Percentiles rank a stretch among this genome's conserved stretches.
phyloP scores from a whole-genome alignment of 2,113 vertebrate species.

The Platysternon megacephalum region DNA sequence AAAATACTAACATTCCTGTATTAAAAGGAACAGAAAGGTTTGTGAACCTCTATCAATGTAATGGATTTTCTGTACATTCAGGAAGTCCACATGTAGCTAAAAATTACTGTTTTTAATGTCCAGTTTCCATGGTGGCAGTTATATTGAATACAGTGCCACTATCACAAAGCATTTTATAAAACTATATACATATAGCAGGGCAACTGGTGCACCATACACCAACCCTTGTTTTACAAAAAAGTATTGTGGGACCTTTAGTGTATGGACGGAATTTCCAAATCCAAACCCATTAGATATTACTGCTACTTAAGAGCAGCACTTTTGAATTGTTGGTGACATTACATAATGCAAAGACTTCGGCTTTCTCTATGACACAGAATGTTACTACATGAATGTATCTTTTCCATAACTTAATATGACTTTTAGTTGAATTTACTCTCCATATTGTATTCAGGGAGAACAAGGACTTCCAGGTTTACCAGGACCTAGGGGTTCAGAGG shows the following conservation, averaged over 20 bases:
- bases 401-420: background rate
- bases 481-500: conserved; percentile 83
- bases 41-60: background rate
- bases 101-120: background rate
- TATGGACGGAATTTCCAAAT: background rate
- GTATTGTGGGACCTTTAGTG: background rate
- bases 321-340: background rate
- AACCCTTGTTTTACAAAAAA: background rate
- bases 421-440: background rate
- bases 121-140: background rate
- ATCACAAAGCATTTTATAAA: background rate
- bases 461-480: conserved; percentile 82
- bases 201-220: background rate
- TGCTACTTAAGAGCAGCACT: background rate
- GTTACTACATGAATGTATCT: background rate
- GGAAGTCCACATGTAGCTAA: background rate
- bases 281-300: background rate
- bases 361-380: background rate
- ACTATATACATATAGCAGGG: background rate
- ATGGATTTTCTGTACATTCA: background rate
- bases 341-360: background rate
- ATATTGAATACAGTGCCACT: background rate
- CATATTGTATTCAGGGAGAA: conserved; percentile 80
- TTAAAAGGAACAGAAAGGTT: conserved; percentile 23
- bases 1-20: background rate